Conservation (phyloP, 2,888 invertebrate species). For the Pseudolycoriella hygida region DNA sequence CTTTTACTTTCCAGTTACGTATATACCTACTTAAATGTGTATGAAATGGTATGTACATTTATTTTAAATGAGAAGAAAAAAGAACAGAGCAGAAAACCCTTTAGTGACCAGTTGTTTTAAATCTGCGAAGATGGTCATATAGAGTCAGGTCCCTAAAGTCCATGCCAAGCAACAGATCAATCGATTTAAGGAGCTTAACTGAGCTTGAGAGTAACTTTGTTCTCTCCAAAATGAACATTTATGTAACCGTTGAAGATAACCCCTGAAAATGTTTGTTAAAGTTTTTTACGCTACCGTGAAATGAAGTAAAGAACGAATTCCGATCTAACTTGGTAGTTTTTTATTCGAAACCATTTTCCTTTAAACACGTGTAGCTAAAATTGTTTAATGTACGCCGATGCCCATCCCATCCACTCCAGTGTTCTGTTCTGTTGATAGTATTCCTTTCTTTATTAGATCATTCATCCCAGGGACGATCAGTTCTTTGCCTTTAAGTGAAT, state of each 20-base stretch:
- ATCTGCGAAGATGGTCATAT: not conserved
- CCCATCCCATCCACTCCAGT: too few relatives aligned
- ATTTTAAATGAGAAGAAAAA: not conserved
- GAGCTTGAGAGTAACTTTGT: conserved; percentile 3
- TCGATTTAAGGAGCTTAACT: conserved; percentile 1
- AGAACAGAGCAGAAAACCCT: not conserved
- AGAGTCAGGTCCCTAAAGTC: not conserved
- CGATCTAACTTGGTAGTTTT: too few relatives aligned
- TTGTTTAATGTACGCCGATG: too few relatives aligned
- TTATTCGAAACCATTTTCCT: too few relatives aligned
- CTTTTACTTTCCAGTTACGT: not conserved
- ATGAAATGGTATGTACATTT: not conserved
- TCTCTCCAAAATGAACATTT: not conserved
- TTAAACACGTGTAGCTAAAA: too few relatives aligned
- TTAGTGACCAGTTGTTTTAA: not conserved
- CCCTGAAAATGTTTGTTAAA: not conserved
- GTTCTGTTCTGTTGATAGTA: too few relatives aligned
- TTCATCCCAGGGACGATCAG: too few relatives aligned
- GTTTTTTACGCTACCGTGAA: too few relatives aligned
- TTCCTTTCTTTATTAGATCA: too few relatives aligned
- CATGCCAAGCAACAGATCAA: conserved; percentile 2
- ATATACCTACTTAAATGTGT: not conserved
- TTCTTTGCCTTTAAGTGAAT: too few relatives aligned
- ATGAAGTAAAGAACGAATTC: too few relatives aligned
- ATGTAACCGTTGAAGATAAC: not conserved